Conservation (phyloP, 2,888 invertebrate genomes). For the Tenthredo scrophulariae region DNA sequence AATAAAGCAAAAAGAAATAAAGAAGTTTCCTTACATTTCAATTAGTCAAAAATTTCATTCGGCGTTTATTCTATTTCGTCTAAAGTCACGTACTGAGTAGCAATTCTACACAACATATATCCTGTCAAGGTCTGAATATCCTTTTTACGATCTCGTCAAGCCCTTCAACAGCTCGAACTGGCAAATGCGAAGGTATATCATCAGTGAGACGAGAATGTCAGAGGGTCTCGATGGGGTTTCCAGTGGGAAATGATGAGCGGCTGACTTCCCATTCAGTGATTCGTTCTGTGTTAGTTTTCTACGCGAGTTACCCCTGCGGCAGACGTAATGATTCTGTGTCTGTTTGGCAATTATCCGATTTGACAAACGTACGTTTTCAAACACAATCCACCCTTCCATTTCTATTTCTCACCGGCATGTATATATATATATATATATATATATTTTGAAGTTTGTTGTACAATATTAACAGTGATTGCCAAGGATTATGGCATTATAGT, state of each 20-base stretch:
- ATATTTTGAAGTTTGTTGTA: conserved; percentile 16
- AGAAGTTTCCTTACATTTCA: neutral
- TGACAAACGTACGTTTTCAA: conserved; percentile 29
- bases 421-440: too few species aligned
- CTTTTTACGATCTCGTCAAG: conserved; percentile 40
- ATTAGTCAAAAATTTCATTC: neutral
- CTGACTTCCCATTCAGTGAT: conserved; percentile 16
- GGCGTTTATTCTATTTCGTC: neutral
- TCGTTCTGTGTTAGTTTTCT: neutral
- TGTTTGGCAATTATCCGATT: conserved; percentile 44
- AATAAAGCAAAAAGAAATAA: neutral
- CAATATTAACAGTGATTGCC: conserved; percentile 29
- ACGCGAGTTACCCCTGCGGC: neutral
- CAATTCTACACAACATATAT: neutral
- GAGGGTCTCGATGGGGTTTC: conserved; percentile 32
- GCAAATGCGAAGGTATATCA: conserved; percentile 33
- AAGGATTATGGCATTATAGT: conserved; percentile 45
- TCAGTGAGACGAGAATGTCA: conserved; percentile 18
- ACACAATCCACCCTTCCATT: neutral
- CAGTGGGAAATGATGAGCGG: conserved; percentile 32
- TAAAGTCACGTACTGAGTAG: neutral
- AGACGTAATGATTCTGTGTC: conserved; percentile 13
- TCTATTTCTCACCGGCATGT: neutral
- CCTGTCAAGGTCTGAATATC: conserved; percentile 27
- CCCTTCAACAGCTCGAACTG: conserved; percentile 27